Evolutionary conservation across 2,888 invertebrate species (phyloP).

Genomic region (Phaedon cochleariae): DNA sequence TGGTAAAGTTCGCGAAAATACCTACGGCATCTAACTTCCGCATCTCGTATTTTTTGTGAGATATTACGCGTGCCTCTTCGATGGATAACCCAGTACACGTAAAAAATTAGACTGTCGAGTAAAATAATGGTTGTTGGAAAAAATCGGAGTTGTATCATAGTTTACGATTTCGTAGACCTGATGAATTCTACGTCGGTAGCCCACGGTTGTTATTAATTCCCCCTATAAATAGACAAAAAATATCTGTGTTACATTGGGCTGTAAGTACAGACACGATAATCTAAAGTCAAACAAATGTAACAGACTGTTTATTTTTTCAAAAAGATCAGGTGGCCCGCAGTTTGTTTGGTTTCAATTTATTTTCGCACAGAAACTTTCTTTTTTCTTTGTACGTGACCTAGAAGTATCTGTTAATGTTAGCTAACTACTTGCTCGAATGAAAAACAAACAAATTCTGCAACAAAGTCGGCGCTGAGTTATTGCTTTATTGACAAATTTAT

Average conservation of each 20-base stretch:
- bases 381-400: slow-evolving; percentile 32
- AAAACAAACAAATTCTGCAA: slow-evolving; percentile 10
- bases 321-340: slow-evolving; percentile 37
- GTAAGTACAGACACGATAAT: slow-evolving; percentile 27
- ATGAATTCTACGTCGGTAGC: neutral
- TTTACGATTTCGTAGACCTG: too few species aligned
- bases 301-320: slow-evolving; percentile 36
- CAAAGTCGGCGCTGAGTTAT: slow-evolving; percentile 3
- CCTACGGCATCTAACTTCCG: too few species aligned
- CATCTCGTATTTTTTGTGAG: too few species aligned
- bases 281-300: slow-evolving; percentile 37
- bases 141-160: too few species aligned
- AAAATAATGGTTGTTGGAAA: too few species aligned
- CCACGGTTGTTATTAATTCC: neutral
- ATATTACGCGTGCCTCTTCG: too few species aligned
- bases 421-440: neutral
- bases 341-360: slow-evolving; percentile 41
- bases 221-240: slow-evolving; percentile 26
- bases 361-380: slow-evolving; percentile 33
- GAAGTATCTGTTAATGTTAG: slow-evolving; percentile 22
- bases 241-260: slow-evolving; percentile 22
- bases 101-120: too few species aligned
- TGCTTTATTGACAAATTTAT: slow-evolving; percentile 13
- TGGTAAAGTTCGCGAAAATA: too few species aligned
- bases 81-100: too few species aligned